Evolutionary conservation across 2,797 vertebrate genomes (phyloP).

Genomic region (Mionectes olivaceus): DNA sequence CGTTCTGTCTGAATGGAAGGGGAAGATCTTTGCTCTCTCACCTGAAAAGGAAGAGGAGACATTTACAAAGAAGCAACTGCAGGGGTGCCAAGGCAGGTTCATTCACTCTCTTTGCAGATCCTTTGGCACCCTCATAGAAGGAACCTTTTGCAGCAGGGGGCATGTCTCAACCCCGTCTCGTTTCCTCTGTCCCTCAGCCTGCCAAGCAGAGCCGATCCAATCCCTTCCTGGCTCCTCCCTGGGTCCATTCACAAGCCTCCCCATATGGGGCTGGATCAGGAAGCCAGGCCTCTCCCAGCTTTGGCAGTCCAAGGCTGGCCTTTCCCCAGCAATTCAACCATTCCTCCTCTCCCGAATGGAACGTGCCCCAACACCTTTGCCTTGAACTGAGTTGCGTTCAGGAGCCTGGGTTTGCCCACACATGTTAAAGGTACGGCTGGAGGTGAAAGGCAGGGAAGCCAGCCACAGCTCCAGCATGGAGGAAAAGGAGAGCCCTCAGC

Average conservation of each 20-base stretch:
- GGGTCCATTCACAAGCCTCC: background rate
- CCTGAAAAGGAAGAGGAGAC: background rate
- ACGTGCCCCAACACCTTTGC: slow-evolving; percentile 47
- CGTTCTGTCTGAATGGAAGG: background rate
- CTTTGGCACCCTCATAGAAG: background rate
- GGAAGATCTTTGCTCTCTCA: background rate
- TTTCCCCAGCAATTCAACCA: slow-evolving; percentile 45
- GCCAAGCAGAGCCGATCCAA: background rate
- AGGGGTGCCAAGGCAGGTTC: background rate
- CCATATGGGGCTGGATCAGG: background rate
- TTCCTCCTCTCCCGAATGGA: background rate
- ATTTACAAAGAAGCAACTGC: background rate
- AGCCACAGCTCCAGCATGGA: background rate
- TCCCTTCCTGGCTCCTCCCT: background rate
- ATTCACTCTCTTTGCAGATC: background rate
- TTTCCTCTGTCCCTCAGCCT: background rate
- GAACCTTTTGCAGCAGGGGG: background rate
- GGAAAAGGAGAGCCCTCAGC: slow-evolving; percentile 2
- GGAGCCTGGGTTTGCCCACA: slow-evolving; percentile 63
- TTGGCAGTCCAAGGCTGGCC: slow-evolving; percentile 46
- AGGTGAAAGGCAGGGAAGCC: background rate
- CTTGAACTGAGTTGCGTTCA: background rate
- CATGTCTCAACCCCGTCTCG: background rate
- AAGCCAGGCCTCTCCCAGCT: slow-evolving; percentile 27
- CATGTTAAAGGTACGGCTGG: slow-evolving; percentile 52